These are phyloP conservation scores for Drosophila hydei DNA, from an alignment of 1,140 invertebrate species.

Conservation along the genomic window DNA sequence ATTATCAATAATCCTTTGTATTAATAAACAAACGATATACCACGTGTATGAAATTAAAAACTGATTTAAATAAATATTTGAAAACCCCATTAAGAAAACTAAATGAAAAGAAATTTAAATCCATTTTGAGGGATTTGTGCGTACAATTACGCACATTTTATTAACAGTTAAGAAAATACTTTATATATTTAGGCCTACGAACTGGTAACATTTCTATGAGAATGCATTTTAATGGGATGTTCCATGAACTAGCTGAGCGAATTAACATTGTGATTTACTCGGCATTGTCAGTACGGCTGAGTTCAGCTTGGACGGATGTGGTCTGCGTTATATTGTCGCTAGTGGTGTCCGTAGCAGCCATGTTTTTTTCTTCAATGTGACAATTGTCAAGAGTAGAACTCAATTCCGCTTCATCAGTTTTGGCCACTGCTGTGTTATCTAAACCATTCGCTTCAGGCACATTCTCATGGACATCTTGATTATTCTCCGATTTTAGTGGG, in stretches of 20 bases:
- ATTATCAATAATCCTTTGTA: constrained; percentile 79
- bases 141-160: constrained; percentile 24
- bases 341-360: constrained; percentile 2
- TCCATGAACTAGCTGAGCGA: constrained; percentile 17
- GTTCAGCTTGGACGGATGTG: constrained; percentile 63
- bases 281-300: constrained; percentile 39
- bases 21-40: constrained; percentile 77
- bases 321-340: constrained; percentile 29
- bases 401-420: constrained; percentile 25
- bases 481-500: not conserved
- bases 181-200: constrained; percentile 41
- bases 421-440: constrained; percentile 6
- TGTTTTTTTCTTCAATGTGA: constrained; percentile 47
- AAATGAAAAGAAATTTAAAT: not conserved
- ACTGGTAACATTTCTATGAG: constrained; percentile 46
- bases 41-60: constrained; percentile 71
- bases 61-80: constrained; percentile 79
- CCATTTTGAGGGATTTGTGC: constrained; percentile 3
- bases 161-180: constrained; percentile 65
- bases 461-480: not conserved
- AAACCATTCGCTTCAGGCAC: constrained; percentile 1
- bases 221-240: constrained; percentile 60
- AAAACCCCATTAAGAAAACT: constrained; percentile 46
- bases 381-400: constrained; percentile 44
- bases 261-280: constrained; percentile 36